Percentiles rank a stretch among this genome's conserved stretches.
Evolutionary conservation across 2,888 invertebrate genomes (phyloP).

Genomic region (Neoascia interrupta): DNA sequence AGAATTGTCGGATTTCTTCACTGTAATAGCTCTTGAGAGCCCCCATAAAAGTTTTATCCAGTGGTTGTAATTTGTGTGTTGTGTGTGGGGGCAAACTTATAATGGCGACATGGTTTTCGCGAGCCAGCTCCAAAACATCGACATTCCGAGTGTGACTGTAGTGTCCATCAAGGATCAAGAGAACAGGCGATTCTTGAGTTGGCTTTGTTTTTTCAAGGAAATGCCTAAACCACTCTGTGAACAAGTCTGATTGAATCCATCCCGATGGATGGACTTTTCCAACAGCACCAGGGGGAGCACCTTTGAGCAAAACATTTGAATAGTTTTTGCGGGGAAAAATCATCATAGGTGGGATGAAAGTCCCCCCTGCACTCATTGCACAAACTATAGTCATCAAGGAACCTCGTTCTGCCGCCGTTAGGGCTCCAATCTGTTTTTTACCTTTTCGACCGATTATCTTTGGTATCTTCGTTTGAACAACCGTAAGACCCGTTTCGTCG

Average conservation of each 20-base stretch:
- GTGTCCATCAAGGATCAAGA: background rate
- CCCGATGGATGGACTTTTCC: background rate
- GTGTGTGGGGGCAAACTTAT: background rate
- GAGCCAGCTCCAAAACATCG: background rate
- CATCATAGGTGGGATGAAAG: background rate
- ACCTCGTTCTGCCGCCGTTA: slow-evolving; percentile 31
- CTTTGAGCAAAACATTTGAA: background rate
- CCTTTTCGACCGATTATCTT: slow-evolving; percentile 28
- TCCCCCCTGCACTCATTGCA: background rate
- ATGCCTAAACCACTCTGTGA: background rate
- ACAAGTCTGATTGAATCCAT: background rate
- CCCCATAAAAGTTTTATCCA: slow-evolving; percentile 5
- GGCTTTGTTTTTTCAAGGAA: slow-evolving; percentile 5
- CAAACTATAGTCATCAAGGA: background rate
- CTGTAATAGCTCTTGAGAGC: slow-evolving; percentile 3
- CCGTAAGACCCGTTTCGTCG: slow-evolving; percentile 40
- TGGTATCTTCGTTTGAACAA: slow-evolving; percentile 31
- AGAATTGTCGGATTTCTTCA: slow-evolving; percentile 3
- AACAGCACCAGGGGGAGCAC: background rate
- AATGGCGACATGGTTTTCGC: background rate
- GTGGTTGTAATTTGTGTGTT: background rate
- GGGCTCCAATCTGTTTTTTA: slow-evolving; percentile 40
- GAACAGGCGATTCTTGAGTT: background rate
- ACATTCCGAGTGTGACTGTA: background rate
- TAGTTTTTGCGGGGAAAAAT: slow-evolving; percentile 3